These are phyloP conservation scores for Ceyx melanurus DNA, from an alignment of 2,113 vertebrate genomes.

Conservation along the genomic window DNA sequence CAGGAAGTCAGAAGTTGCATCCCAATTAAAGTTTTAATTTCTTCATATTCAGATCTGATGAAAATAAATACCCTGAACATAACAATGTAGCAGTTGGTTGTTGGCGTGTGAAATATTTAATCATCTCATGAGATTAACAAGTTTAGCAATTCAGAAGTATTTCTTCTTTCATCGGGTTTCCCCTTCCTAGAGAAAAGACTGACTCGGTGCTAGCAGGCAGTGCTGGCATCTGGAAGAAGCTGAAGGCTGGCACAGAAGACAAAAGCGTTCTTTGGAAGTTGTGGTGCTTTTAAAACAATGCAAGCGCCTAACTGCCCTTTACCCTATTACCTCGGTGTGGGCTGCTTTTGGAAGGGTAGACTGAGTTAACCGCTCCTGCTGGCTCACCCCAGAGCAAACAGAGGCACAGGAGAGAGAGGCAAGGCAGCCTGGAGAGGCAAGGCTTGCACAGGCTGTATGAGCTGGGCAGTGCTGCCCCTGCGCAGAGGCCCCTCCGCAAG, in stretches of 20 bases:
- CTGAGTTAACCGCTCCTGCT: background rate
- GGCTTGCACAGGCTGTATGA: background rate
- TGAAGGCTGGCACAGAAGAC: background rate
- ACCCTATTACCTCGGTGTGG: background rate
- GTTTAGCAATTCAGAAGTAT: background rate
- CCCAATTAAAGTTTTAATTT: background rate
- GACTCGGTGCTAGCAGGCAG: background rate
- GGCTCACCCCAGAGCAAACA: background rate
- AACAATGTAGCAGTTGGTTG: background rate
- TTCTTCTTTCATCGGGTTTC: background rate
- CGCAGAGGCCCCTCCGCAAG: background rate
- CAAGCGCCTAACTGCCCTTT: background rate
- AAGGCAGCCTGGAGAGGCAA: too few species aligned
- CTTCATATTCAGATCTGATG: background rate
- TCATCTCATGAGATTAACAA: background rate
- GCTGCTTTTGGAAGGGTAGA: background rate
- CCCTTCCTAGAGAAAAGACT: background rate
- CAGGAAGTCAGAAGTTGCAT: background rate
- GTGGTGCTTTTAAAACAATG: background rate
- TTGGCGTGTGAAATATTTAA: background rate
- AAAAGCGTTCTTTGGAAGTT: background rate
- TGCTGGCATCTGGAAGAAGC: background rate
- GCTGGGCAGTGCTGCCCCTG: background rate
- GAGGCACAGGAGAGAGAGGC: background rate
- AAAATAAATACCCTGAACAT: background rate